Evolutionary conservation across 1,140 invertebrate species (phyloP).

Genomic region (Phthorimaea operculella): DNA sequence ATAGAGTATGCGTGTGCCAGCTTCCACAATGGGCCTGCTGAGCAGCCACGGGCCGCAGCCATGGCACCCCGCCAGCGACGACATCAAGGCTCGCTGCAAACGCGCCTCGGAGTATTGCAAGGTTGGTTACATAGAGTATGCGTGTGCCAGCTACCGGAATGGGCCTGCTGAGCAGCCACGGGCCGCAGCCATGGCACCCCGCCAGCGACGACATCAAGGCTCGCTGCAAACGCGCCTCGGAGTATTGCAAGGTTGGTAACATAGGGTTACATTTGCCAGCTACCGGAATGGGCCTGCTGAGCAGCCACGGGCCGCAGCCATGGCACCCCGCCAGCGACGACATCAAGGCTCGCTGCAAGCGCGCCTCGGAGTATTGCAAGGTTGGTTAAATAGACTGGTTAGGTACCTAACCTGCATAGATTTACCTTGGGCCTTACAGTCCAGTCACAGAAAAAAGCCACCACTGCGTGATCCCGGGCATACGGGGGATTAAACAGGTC

Average conservation of each 20-base stretch:
- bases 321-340: constrained; percentile 87
- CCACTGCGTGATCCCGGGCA: too few species aligned
- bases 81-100: constrained; percentile 74
- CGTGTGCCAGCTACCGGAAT: constrained; percentile 79
- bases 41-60: constrained; percentile 77
- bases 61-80: constrained; percentile 85
- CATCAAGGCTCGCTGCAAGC: constrained; percentile 73
- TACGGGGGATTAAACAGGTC: too few species aligned
- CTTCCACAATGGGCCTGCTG: constrained; percentile 84
- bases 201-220: constrained; percentile 76
- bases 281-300: constrained; percentile 84
- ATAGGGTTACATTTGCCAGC: too few species aligned
- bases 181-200: constrained; percentile 87
- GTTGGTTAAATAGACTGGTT: constrained; percentile 56
- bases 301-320: constrained; percentile 76
- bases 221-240: constrained; percentile 70
- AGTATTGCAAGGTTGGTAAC: constrained; percentile 72
- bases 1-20: constrained; percentile 80
- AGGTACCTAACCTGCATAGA: too few species aligned
- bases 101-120: constrained; percentile 74
- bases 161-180: constrained; percentile 82
- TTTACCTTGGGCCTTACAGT: too few species aligned
- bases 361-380: constrained; percentile 74
- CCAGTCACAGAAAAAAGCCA: too few species aligned
- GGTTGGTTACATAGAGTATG: constrained; percentile 40